phyloP scores from a whole-genome alignment of 2,888 invertebrate genomes.

The Willowsia nigromaculata region DNA sequence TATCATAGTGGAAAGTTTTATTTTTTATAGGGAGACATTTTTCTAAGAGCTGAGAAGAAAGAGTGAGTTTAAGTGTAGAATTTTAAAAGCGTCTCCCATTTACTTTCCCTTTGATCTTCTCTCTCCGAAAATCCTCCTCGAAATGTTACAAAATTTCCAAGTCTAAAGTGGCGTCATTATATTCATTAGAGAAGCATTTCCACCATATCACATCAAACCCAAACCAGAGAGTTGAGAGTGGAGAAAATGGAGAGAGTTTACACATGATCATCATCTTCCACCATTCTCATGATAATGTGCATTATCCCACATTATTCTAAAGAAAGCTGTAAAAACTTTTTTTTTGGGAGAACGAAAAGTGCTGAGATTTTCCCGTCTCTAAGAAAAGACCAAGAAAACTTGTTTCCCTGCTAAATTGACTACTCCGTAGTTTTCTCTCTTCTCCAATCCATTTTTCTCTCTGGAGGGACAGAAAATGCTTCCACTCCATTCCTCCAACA shows the following conservation, averaged over 20 bases:
- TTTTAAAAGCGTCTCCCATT: conserved; percentile 78
- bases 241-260: neutral
- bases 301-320: conserved; percentile 16
- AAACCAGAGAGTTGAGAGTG: neutral
- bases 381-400: neutral
- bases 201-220: neutral
- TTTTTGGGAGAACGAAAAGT: neutral
- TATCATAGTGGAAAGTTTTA: conserved; percentile 57
- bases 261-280: neutral
- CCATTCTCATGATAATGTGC: neutral
- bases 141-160: conserved; percentile 75
- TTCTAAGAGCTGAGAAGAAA: too few species aligned
- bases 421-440: conserved; percentile 15
- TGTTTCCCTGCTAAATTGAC: conserved; percentile 19
- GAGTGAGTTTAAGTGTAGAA: conserved; percentile 72
- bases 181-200: too few species aligned
- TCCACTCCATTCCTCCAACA: too few species aligned
- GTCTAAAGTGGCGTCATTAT: neutral
- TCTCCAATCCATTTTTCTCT: conserved; percentile 43
- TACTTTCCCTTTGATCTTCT: conserved; percentile 78
- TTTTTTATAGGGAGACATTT: too few species aligned
- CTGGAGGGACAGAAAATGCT: conserved; percentile 76
- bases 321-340: neutral
- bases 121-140: conserved; percentile 77
- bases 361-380: neutral